Percentiles rank a stretch among this genome's conserved stretches.
These are phyloP conservation scores for Sterrhoptilus dennistouni DNA, from an alignment of 2,113 vertebrate species.

Conservation along the genomic window DNA sequence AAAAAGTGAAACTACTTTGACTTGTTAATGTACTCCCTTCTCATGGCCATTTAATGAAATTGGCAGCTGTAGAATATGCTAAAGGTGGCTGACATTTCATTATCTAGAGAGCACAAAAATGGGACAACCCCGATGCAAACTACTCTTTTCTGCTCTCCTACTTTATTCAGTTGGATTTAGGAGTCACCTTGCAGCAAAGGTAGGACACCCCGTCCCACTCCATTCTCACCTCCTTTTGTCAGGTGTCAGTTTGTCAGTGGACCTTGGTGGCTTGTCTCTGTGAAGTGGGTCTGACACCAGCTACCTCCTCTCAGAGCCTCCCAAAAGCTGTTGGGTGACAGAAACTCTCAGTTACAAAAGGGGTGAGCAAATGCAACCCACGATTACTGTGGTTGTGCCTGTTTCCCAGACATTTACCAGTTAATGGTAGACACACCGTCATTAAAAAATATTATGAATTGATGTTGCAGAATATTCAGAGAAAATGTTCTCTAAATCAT, in stretches of 20 bases:
- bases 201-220: neutral
- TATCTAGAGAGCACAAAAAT: neutral
- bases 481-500: neutral
- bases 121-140: neutral
- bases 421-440: neutral
- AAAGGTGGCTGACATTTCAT: neutral
- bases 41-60: neutral
- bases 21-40: neutral
- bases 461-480: neutral
- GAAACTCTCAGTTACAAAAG: neutral
- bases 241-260: neutral
- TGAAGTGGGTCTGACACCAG: neutral
- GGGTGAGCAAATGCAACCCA: neutral
- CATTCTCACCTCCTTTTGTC: neutral
- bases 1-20: neutral
- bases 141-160: neutral
- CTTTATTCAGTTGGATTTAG: neutral
- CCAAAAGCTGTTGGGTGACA: neutral
- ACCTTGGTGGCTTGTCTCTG: neutral
- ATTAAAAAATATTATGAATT: neutral
- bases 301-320: neutral
- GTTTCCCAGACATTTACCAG: conserved; percentile 3
- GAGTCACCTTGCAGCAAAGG: neutral
- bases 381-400: neutral
- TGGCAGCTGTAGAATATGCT: neutral